Evolutionary conservation across 2,797 vertebrate species (phyloP), one percentile per base, ranked within the genome.

Genomic region (Rhinichthys osculus): DNA sequence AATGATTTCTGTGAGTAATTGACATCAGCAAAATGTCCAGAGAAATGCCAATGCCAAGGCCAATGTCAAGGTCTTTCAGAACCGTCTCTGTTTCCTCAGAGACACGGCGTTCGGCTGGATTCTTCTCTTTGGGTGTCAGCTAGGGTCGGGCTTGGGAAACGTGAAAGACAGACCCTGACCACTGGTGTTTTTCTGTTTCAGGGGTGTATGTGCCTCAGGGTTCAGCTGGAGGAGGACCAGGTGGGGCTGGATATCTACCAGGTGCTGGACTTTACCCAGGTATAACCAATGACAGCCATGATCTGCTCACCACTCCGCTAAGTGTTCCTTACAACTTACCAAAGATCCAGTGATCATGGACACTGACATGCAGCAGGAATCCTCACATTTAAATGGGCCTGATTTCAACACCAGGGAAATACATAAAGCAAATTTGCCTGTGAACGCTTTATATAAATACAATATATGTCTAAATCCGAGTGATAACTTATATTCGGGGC

Each of bases 121-220:
- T 59, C 7, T 80, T 80, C 62, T 80, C 9, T 10, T 47, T 33
- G n/a, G 19, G 7, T 67, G 27, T 50, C 27, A 33, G 3, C 42
- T 66, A 21, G 17, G 40, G 33, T 62, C 38, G 9, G 35, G 17
- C 19, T 47, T 47, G 21, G 66, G 11, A 71, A 40, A 57, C 50
- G 70, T 69, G 11, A 21, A 62, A 44, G 23, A 54, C 33, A 71
- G 35, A 82, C 52, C 72, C 38, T 76, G 16, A 76, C 0, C 1
- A 21, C 21, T n/a, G 1, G 7, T 81, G 7, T 40, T 42, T 64
- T 14, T 69, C 40, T 92, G 54, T 92, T 93, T 50, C 90, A 96
- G 95, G 96, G 91, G 94, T 95, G 40, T 96, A 95, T 73, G 64
- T 95, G 27, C 96, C 95, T 85, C 87, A 93, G 72, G 94, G 93